Evolutionary conservation across 2,113 vertebrate genomes (phyloP), one percentile per base, ranked within the genome.

Genomic region (Telmatochromis sp.): DNA sequence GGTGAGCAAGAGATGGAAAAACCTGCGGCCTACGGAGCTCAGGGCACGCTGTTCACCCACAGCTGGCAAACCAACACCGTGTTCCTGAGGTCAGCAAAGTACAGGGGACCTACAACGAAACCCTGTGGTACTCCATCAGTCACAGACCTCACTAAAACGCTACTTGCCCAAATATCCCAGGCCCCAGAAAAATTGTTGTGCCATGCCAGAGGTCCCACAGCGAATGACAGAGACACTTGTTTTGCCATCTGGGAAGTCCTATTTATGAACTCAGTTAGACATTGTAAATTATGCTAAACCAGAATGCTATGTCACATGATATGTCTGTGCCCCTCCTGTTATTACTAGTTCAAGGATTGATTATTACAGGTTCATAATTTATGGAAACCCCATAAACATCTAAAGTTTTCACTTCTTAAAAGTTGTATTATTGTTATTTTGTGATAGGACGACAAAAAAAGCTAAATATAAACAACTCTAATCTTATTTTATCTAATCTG

Each of bases 81-180:
- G 92, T 93, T 95, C 89, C 90, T 93, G 91, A 93, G 94, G 92
- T 93, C 87, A n/a, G 86, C 55, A 95, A 96, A 96, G 93, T 96
- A 94, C 87, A 95, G 92, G 92, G 86, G 90, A 82, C 89, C 83
- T 65, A 57, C 37, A 87, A 71, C 65, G 47, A 86, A 85, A 65
- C 91, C 92, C 86, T 93, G 90, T 60, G 92, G 94, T 91, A 88
- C 91, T 91, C 89, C 82, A 53, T 91, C 92, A 90, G 63, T 92
- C 80, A 7, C 28, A 87, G 80, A 87, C 85, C 91, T 91, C 86
- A 90, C 88, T 60, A 87, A 90, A 92, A 93, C 53, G 75, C 87
- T 57, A 73, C 87, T 55, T 58, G 50, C 50, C 68, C 58, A 86
- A 80, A 89, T 81, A 83, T 83, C 50, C 79, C 28, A 73, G 51